A percentile compares a stretch with the other conserved stretches of the same genome.
These are phyloP conservation scores for Actenoides hombroni DNA, from an alignment of 2,113 vertebrate species.

Conservation along the genomic window DNA sequence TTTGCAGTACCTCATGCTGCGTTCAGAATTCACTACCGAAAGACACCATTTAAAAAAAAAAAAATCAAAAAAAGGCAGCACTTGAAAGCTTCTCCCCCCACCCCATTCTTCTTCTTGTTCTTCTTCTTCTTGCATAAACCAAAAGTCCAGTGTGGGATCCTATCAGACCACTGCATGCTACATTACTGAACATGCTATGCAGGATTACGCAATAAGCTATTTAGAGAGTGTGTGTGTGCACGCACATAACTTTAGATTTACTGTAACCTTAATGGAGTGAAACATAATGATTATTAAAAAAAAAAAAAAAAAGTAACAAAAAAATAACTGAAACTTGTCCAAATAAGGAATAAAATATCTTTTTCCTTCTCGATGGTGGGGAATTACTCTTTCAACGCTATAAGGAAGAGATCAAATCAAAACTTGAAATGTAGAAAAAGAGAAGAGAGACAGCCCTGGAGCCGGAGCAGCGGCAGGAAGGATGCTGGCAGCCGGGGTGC, in stretches of 20 bases:
- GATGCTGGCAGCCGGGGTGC: neutral
- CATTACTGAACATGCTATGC: neutral
- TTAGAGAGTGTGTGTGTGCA: neutral
- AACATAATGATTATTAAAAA: neutral
- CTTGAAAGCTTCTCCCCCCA: neutral
- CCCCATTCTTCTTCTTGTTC: neutral
- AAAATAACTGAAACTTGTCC: neutral
- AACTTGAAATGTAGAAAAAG: neutral
- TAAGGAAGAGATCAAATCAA: neutral
- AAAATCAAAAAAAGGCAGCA: neutral
- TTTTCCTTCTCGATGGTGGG: too few relatives aligned
- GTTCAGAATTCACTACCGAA: neutral
- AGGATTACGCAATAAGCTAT: constrained; percentile 32
- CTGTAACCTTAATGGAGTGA: neutral
- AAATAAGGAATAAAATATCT: neutral
- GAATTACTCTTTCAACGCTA: neutral
- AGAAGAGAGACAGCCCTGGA: neutral
- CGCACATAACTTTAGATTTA: neutral
- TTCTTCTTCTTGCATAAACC: neutral
- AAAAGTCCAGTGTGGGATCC: neutral
- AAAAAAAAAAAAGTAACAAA: too few relatives aligned
- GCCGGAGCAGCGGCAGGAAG: neutral
- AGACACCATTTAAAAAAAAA: neutral
- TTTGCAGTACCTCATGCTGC: neutral
- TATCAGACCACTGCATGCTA: neutral